Percentiles rank a stretch among this genome's conserved stretches.
Conservation (phyloP, 2,113 vertebrate genomes). For the Strix uralensis region DNA sequence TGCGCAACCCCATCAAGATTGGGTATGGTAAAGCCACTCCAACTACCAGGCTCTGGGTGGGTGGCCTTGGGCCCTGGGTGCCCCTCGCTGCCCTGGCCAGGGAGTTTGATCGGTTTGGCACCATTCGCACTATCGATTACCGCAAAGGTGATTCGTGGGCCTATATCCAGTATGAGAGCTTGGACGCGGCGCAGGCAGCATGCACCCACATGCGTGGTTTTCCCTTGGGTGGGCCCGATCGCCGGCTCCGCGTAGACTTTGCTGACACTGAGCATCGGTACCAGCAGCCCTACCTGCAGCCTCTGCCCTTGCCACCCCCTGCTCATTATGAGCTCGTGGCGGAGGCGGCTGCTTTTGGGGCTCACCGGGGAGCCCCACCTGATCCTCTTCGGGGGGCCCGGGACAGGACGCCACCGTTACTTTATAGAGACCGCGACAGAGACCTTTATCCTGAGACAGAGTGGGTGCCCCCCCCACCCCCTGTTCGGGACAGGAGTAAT, state of each 20-base stretch:
- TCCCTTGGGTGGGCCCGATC: constrained; percentile 90
- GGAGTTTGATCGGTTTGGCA: constrained; percentile 97
- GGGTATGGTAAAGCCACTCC: constrained; percentile 97
- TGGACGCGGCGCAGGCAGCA: constrained; percentile 95
- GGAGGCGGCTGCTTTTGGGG: constrained; percentile 84
- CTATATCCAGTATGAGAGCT: constrained; percentile 97
- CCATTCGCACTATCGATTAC: constrained; percentile 96
- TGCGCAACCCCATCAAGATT: constrained; percentile 93
- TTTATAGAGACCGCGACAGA: constrained; percentile 91
- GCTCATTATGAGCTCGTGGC: constrained; percentile 92
- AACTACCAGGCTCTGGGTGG: constrained; percentile 94
- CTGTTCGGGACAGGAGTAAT: constrained; percentile 85
- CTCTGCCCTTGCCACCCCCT: constrained; percentile 82
- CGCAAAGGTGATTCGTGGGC: constrained; percentile 97
- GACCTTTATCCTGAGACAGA: constrained; percentile 90
- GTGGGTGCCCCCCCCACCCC: constrained; percentile 86
- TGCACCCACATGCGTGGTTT: constrained; percentile 97
- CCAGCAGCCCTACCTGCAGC: constrained; percentile 93
- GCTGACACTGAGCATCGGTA: constrained; percentile 95
- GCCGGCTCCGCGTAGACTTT: constrained; percentile 93
- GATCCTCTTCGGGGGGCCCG: constrained; percentile 88
- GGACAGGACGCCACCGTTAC: constrained; percentile 90
- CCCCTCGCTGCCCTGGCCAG: constrained; percentile 90
- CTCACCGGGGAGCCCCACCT: constrained; percentile 82
- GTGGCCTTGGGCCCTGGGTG: constrained; percentile 94